phyloP scores from a whole-genome alignment of 53 echinoderm and acorn worm species.

The Echinometra lucunter region DNA sequence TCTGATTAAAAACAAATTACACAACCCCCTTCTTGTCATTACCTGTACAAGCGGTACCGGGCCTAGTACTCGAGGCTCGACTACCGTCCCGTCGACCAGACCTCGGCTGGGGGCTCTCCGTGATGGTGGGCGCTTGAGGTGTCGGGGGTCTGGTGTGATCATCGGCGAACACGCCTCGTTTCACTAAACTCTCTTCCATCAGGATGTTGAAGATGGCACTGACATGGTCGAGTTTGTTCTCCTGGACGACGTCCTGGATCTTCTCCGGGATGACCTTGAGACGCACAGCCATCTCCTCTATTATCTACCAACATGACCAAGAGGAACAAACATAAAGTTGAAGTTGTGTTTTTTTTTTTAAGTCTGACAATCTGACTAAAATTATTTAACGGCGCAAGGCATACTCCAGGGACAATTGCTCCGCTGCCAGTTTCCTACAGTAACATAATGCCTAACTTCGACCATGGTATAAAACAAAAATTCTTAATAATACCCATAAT shows the following conservation, averaged over 20 bases:
- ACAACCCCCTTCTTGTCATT: background rate
- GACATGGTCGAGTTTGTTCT: conserved; percentile 81
- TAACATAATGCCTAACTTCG: no score
- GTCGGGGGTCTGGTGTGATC: conserved; percentile 84
- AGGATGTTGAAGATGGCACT: conserved; percentile 92
- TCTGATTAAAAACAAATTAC: background rate
- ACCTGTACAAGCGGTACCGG: conserved; percentile 47
- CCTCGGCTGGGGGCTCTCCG: background rate
- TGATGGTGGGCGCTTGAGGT: background rate
- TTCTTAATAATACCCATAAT: no score
- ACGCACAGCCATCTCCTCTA: conserved; percentile 81
- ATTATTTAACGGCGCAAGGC: no score
- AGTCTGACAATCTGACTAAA: no score
- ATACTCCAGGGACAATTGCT: no score
- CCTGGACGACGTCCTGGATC: conserved; percentile 78
- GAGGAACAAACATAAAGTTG: background rate
- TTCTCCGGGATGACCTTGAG: conserved; percentile 74
- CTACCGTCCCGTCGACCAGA: background rate
- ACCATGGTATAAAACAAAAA: no score
- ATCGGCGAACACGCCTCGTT: conserved; percentile 76
- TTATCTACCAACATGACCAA: conserved; percentile 62
- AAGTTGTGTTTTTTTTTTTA: background rate
- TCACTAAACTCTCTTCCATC: conserved; percentile 76
- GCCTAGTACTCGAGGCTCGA: conserved; percentile 10
- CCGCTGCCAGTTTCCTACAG: no score